phyloP scores from a whole-genome alignment of 2,888 invertebrate genomes.

The Tryphoninae sp. region DNA sequence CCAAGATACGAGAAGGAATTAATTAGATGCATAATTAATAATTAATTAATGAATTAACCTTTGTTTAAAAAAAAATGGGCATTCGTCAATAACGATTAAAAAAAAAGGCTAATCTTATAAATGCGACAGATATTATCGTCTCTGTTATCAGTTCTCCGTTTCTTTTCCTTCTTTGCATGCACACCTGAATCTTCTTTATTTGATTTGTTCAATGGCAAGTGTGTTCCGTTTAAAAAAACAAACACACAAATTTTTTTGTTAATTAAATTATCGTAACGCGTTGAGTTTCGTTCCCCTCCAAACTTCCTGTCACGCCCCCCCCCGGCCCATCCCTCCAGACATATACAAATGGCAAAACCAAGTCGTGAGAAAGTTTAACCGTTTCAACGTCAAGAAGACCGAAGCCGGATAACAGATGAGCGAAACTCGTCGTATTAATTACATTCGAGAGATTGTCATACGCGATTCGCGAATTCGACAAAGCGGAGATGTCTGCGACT shows the following conservation, averaged over 20 bases:
- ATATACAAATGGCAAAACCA: not conserved
- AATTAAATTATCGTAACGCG: not conserved
- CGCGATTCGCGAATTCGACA: conserved; percentile 6
- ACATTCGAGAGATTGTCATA: conserved; percentile 9
- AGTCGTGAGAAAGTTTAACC: not conserved
- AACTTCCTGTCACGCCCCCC: not conserved
- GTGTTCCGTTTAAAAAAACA: too few relatives aligned
- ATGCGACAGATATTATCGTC: too few relatives aligned
- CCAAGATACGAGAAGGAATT: too few relatives aligned
- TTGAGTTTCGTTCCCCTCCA: not conserved
- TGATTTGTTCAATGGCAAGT: too few relatives aligned
- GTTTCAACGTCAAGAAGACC: not conserved
- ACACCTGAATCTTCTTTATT: too few relatives aligned
- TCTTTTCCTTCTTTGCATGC: too few relatives aligned
- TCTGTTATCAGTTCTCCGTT: too few relatives aligned
- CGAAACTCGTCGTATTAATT: conserved; percentile 12
- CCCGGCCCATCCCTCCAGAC: not conserved
- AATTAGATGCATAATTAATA: too few relatives aligned
- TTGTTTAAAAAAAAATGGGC: too few relatives aligned
- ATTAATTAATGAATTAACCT: too few relatives aligned
- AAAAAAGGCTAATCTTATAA: too few relatives aligned
- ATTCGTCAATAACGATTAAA: too few relatives aligned
- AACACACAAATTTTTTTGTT: not conserved
- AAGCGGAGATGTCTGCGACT: conserved; percentile 7
- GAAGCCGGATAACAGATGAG: not conserved